Conservation (phyloP, 2,888 invertebrate species). For the Autographa gamma region DNA sequence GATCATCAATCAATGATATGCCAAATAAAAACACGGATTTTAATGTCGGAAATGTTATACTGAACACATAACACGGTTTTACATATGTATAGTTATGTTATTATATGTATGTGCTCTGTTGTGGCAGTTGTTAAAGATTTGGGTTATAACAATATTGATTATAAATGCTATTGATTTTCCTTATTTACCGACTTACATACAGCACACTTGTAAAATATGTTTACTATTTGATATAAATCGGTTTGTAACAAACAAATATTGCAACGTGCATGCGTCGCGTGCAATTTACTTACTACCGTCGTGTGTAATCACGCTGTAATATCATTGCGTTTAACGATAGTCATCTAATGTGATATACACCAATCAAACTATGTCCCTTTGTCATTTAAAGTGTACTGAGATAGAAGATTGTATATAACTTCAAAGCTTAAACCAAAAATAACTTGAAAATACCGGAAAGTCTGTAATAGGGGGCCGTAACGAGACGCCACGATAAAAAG, state of each 20-base stretch:
- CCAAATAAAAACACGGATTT: neutral
- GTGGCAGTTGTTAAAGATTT: too few relatives aligned
- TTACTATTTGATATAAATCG: too few relatives aligned
- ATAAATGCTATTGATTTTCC: too few relatives aligned
- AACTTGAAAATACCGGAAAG: constrained; percentile 46
- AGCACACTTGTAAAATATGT: too few relatives aligned
- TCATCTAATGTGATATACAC: neutral
- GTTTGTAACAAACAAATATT: too few relatives aligned
- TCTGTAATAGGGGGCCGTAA: constrained; percentile 39
- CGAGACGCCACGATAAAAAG: constrained; percentile 47
- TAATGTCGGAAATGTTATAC: neutral
- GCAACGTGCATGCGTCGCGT: too few relatives aligned
- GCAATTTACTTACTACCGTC: too few relatives aligned
- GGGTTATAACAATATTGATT: too few relatives aligned
- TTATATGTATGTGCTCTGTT: neutral
- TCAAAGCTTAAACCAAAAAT: constrained; percentile 49
- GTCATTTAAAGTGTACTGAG: constrained; percentile 19
- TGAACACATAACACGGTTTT: neutral
- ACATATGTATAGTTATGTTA: too few relatives aligned
- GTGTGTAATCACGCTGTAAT: too few relatives aligned
- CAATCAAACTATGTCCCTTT: constrained; percentile 37
- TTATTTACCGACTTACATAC: too few relatives aligned
- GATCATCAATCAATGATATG: constrained; percentile 4
- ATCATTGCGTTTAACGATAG: too few relatives aligned
- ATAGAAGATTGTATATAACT: constrained; percentile 41